Evolutionary conservation across 2,888 invertebrate species (phyloP), one percentile per base, ranked within the genome.

Genomic region (Andricus quercusramuli): DNA sequence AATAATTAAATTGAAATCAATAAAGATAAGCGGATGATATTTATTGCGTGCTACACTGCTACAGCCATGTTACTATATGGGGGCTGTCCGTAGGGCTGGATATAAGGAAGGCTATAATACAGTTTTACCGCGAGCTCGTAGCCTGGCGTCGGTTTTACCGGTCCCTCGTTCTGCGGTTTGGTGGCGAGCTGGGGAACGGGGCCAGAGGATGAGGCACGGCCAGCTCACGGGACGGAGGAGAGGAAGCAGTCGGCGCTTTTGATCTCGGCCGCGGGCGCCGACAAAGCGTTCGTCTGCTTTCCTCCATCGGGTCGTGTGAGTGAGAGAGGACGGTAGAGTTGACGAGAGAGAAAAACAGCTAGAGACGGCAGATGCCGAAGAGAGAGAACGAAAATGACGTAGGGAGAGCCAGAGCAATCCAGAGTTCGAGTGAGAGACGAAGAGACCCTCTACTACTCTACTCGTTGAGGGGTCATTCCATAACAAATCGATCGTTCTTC

Each of bases 181-280:
- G 68, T 68, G 67, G 79, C 77, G 68, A 77, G 78, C 64, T 82
- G 78, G 80, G 67, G 78, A 79, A 37, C 78, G 62, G 83, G 76
- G 80, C 79, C 37, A 67, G 78, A 41, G 80, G 65, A 82, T 81
- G 85, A 78, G 84, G 83, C 84, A 78, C 85, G 86, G 86, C 84
- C 84, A 85, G 85, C 84, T 84, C 84, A 78, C 80, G 84, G 85
- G 81, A 80, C 81, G 80, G 77, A 76, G 80, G 83, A 84, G 87
- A 87, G 88, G 82, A 85, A 84, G 88, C 86, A 87, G 89, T 89
- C 90, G 91, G 91, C 89, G 88, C 89, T 89, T 91, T 92, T 92
- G 92, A 91, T 91, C 89, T 91, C 87, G 80, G 90, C 92, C 91
- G 91, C 91, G 91, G 91, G 91, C 91, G 90, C 91, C 92, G 91